Evolutionary conservation across 2,113 vertebrate species (phyloP), one percentile per base, ranked within the genome.

Genomic region (Sprattus sprattus): DNA sequence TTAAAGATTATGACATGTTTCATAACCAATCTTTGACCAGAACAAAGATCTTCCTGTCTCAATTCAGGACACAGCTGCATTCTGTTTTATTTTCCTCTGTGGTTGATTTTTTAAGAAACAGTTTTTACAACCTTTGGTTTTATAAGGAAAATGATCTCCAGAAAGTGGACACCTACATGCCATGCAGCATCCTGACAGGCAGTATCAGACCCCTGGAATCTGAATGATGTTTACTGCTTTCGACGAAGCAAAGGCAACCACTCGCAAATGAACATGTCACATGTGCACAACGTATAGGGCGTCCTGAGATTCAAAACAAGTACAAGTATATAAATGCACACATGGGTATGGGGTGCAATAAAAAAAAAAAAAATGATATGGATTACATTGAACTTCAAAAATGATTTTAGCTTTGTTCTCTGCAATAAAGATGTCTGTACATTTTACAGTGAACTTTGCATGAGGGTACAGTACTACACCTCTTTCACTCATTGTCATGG

Each of bases 351-450:
- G 83, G 88, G 88, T 89, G 89, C 88, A 67, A 86, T 85, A 89
- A 57, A 82, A 87, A 85, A 39, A 39, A 39, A 39, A 39, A 80
- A 57, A 88, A 71, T 49, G 83, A 87, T 82, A 83, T 85, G 88
- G 88, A 93, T 92, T 92, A 92, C 92, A 89, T 90, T 92, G 88
- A 92, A 93, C 92, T 94, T 95, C 94, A 92, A 94, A 78, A 93
- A 93, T 44, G 64, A 91, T 93, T 90, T 88, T 91, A 92, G 71
- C 71, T 78, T 78, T 93, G 83, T 89, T 97, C 94, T 95, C 92
- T 96, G 97, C 97, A 98, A 98, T 98, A 98, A 97, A 92, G 93
- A 95, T 92, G 93, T 91, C 91, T 96, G 95, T 96, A 96, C 95
- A 95, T 96, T 96, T 96, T 95, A 96, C 94, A 94, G 96, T 95